Evolutionary conservation across 2,888 invertebrate genomes (phyloP), one percentile per base, ranked within the genome.

Genomic region (Morinoia aosen): DNA sequence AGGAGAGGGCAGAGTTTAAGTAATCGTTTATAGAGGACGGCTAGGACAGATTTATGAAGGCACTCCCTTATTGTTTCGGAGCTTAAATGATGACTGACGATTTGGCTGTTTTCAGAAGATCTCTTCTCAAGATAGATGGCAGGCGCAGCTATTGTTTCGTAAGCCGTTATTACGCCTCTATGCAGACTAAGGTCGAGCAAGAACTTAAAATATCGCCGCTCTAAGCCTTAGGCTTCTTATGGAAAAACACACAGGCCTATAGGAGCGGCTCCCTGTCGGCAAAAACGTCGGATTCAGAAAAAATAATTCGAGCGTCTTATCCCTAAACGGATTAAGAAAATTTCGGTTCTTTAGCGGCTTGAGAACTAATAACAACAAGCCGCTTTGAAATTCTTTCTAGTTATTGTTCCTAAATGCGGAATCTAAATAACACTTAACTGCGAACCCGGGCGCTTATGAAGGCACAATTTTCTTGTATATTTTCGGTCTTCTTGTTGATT

Each of bases 31-130:
- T 16, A 76, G 76, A 33, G 76, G 25, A 76, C 8, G 19, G 33
- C 76, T 76, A 14, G 33, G 76, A 76, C 76, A 76, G 76, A 76
- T 76, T 76, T 76, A 76, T 76, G 76, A 33, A 10, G 25, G 33
- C 76, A 76, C 76, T 76, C 76, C 76, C 76, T 76, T 76, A 76
- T 76, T 76, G 76, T 76, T 76, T 33, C 33, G 19, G 25, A 33
- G 76, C 76, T 76, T 25, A 76, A 76, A 76, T 76, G 76, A 76
- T 76, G 76, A 76, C 76, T 33, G 76, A 76, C 76, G 76, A 76
- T 33, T 76, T 76, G 33, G 76, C 76, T 76, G 25, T 76, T 76
- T 76, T 33, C 33, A 33, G 76, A 33, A 76, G 76, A 76, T 76
- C 76, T 76, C 76, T 76, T 76, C 76, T 76, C 76, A 76, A 76